These are phyloP conservation scores for Smutsia temminckii DNA, from an alignment of 2,797 vertebrate species.

Conservation along the genomic window DNA sequence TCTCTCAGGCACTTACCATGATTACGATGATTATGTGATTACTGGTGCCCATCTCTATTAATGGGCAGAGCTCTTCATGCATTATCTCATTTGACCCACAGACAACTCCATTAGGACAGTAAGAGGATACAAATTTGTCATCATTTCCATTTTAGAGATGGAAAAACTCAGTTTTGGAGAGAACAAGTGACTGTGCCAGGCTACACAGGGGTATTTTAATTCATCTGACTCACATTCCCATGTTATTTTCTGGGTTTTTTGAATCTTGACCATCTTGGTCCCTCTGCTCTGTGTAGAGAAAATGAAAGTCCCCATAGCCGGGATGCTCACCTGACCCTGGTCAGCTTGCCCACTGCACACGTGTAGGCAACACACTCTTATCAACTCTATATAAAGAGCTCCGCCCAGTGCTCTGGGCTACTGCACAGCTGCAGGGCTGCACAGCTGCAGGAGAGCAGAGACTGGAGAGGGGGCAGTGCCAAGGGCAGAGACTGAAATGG, in stretches of 20 bases:
- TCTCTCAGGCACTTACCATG: background rate
- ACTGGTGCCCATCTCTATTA: background rate
- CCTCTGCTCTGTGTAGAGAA: too few species aligned
- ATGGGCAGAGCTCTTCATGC: background rate
- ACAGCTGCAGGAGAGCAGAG: too few species aligned
- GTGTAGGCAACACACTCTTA: too few species aligned
- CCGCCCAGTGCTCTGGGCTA: too few species aligned
- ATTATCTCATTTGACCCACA: background rate
- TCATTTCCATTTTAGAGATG: background rate
- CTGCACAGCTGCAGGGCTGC: too few species aligned
- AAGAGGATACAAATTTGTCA: background rate
- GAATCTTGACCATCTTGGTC: background rate
- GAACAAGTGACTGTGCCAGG: background rate
- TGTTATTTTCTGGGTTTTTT: background rate
- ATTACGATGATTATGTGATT: background rate
- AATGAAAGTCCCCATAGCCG: too few species aligned
- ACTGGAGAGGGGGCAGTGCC: too few species aligned
- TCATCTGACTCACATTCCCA: background rate
- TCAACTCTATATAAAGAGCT: too few species aligned
- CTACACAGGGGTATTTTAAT: fast-evolving
- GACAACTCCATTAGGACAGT: background rate
- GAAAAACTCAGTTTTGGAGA: background rate
- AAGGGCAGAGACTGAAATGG: too few species aligned
- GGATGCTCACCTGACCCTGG: too few species aligned
- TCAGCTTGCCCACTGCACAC: too few species aligned